Conservation (phyloP, 1,140 invertebrate genomes). For the Notospermus geniculatus region DNA sequence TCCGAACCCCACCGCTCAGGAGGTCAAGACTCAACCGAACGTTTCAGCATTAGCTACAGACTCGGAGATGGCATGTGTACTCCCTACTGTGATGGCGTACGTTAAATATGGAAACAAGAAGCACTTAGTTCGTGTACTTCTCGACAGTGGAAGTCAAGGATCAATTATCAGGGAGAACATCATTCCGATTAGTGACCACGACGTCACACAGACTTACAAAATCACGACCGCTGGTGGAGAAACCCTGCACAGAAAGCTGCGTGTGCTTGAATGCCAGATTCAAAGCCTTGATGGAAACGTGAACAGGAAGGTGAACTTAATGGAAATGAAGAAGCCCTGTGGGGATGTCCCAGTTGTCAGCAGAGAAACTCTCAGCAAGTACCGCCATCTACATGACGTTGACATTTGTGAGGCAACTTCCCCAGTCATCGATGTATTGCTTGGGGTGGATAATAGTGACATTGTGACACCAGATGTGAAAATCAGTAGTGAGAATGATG, state of each 20-base stretch:
- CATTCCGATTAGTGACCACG: not conserved
- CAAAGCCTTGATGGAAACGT: not conserved
- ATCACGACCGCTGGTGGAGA: not conserved
- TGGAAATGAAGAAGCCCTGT: constrained; percentile 8
- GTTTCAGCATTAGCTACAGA: not conserved
- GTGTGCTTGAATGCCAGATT: not conserved
- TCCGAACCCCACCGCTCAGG: not conserved
- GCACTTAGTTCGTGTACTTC: not conserved
- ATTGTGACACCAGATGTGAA: not conserved
- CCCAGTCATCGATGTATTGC: not conserved
- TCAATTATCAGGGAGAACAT: constrained; percentile 1
- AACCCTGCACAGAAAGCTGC: not conserved
- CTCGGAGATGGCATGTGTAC: not conserved
- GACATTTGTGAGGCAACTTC: not conserved
- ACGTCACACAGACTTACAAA: not conserved
- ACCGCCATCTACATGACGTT: not conserved
- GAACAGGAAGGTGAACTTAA: not conserved
- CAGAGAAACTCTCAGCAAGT: not conserved
- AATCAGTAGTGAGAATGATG: not conserved
- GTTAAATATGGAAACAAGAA: not conserved
- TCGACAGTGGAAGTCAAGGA: not conserved
- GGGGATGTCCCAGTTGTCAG: not conserved
- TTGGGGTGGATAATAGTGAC: constrained; percentile 3
- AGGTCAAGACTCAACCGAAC: not conserved
- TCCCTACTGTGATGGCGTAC: constrained; percentile 6